phyloP scores from a whole-genome alignment of 2,797 vertebrate genomes.

The Sebastes baramenuke region DNA sequence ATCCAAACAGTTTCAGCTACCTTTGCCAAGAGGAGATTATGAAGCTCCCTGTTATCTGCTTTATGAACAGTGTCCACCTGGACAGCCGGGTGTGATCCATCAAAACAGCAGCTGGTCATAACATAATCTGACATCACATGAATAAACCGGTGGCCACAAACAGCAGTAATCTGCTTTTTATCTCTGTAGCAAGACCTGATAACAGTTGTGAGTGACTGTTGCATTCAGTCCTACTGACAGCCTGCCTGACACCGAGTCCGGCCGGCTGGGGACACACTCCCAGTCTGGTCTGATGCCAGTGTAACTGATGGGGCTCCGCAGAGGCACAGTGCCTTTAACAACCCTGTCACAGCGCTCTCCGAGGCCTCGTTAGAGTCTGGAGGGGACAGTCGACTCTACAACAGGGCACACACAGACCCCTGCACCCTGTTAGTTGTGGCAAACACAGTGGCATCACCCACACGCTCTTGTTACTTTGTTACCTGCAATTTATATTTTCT shows the following conservation, averaged over 20 bases:
- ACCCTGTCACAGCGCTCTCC: conserved; percentile 55
- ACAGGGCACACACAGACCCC: conserved; percentile 7
- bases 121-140: conserved; percentile 62
- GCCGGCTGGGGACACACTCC: conserved; percentile 29
- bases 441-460: conserved; percentile 8
- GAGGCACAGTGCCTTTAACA: conserved; percentile 53
- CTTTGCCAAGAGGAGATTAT: conserved; percentile 51
- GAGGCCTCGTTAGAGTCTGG: conserved; percentile 58
- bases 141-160: conserved; percentile 55
- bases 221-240: conserved; percentile 57
- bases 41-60: conserved; percentile 61
- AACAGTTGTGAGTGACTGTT: conserved; percentile 59
- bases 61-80: conserved; percentile 68
- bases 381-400: conserved; percentile 22
- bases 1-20: conserved; percentile 19
- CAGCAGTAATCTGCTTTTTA: conserved; percentile 63
- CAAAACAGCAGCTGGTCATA: conserved; percentile 66
- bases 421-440: conserved; percentile 17
- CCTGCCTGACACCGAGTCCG: conserved; percentile 32
- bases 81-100: conserved; percentile 58
- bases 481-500: conserved; percentile 43
- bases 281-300: conserved; percentile 42
- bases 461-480: conserved; percentile 25
- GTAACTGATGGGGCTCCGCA: conserved; percentile 53
- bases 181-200: conserved; percentile 59